A percentile compares a stretch with the other conserved stretches of the same genome.
Evolutionary conservation across 2,888 invertebrate species (phyloP).

Genomic region (Glyphotaelius pellucidus): DNA sequence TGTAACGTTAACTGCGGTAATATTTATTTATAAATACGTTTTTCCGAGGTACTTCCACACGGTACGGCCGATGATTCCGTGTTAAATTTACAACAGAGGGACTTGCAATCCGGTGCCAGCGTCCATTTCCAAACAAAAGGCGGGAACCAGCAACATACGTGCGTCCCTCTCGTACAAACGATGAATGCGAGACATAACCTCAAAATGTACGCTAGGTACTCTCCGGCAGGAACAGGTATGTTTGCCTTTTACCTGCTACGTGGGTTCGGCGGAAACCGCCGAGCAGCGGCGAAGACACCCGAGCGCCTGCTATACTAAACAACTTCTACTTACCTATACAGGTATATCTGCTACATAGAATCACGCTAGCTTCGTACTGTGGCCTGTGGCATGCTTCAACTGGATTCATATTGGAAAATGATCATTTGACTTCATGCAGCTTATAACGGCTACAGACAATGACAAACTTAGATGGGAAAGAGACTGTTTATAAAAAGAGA

Average conservation of each 20-base stretch:
- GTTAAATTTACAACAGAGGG: conserved; percentile 33
- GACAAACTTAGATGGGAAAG: conserved; percentile 18
- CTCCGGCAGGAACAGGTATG: conserved; percentile 60
- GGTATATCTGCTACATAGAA: neutral
- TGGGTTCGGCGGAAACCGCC: conserved; percentile 57
- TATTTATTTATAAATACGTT: conserved; percentile 39
- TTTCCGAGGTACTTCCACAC: conserved; percentile 45
- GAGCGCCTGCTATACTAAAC: conserved; percentile 30
- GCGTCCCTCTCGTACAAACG: conserved; percentile 56
- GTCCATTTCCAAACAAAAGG: conserved; percentile 56
- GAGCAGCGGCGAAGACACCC: conserved; percentile 47
- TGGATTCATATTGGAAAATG: conserved; percentile 52
- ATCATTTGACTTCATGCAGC: conserved; percentile 34
- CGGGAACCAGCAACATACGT: conserved; percentile 46
- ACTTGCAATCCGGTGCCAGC: conserved; percentile 47
- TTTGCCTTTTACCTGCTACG: conserved; percentile 63
- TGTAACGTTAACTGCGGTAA: neutral
- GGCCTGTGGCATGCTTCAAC: conserved; percentile 20
- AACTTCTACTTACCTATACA: conserved; percentile 29
- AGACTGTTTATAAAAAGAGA: conserved; percentile 37
- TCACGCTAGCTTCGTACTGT: conserved; percentile 2
- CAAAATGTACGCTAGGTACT: conserved; percentile 48
- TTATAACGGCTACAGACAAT: conserved; percentile 29
- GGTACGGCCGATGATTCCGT: conserved; percentile 52
- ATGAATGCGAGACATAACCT: conserved; percentile 52